Evolutionary conservation across 2,113 vertebrate species (phyloP), one percentile per base, ranked within the genome.

Genomic region (Ariopsis seemanni): DNA sequence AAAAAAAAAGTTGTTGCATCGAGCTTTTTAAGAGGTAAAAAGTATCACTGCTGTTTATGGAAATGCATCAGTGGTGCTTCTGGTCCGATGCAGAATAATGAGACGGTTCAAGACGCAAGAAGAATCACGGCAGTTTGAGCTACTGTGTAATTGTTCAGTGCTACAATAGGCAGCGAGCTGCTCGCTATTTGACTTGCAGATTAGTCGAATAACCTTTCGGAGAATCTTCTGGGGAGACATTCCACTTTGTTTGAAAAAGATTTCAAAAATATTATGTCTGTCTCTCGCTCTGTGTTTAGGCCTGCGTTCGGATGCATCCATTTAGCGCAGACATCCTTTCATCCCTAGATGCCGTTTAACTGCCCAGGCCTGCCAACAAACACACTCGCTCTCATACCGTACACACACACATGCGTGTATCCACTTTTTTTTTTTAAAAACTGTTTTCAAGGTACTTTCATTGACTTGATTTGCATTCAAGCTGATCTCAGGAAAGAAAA

Each of bases 131-230:
- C 25, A 57, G 53, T 30, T 60, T 22, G 18, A 2, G 27, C 27
- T 34, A 22, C 57, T 34, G 55, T 42, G 27, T 42, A 81, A 81
- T 60, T 81, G 27, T 81, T 60, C 79, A 6, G 55, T 18, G 57
- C 55, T 60, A 60, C 79, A 60, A 60, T 60, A 60, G 79, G 6
- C 27, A 12, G 79, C 27, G 79, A 60, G 79, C 79, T 22, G 79
- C 79, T 81, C 6, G 11, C 7, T 60, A 81, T 81, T 58, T 81
- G 79, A 81, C 55, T 81, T 81, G 79, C 79, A 81, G 79, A 81
- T 81, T 81, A 60, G 30, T 34, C 57, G 18, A 81, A 42, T 81
- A 81, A 81, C 79, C 79, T 81, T 81, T 81, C 11, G 57, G 79
- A 81, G 79, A 42, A 60, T 81, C 55, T 81, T 81, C 79, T 42